Evolutionary conservation across 2,113 vertebrate species (phyloP).

Genomic region (Pyrgilauda ruficollis): DNA sequence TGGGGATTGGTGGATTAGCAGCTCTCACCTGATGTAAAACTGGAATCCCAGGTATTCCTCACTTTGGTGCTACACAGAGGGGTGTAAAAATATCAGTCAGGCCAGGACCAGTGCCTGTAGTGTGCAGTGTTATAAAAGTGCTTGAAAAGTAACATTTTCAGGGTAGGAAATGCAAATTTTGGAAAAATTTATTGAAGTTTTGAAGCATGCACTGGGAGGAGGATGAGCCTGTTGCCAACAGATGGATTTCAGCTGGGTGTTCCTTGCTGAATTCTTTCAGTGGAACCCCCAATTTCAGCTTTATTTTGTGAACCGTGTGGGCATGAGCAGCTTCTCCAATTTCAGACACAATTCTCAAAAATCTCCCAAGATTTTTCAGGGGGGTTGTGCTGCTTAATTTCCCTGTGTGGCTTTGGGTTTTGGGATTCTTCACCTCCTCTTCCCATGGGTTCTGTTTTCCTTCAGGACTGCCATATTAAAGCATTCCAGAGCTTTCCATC

Average conservation of each 20-base stretch:
- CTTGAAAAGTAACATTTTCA: neutral
- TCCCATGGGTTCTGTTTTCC: neutral
- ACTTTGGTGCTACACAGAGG: neutral
- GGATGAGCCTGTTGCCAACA: rapidly evolving
- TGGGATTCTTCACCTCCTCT: neutral
- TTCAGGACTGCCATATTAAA: neutral
- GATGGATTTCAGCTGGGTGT: neutral
- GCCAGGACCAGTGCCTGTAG: neutral
- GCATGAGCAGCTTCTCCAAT: neutral
- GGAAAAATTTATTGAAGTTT: rapidly evolving
- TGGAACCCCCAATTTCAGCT: neutral
- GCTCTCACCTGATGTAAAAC: neutral
- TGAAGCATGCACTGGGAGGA: neutral
- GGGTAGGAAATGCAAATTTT: neutral
- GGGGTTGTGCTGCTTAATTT: neutral
- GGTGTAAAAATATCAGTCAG: neutral
- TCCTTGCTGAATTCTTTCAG: neutral
- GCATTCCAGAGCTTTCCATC: neutral
- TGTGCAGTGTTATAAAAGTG: neutral
- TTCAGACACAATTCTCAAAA: neutral
- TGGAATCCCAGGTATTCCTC: neutral
- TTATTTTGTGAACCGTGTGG: rapidly evolving
- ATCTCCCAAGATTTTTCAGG: neutral
- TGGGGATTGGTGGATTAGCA: neutral
- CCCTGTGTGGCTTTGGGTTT: neutral